A percentile compares a stretch with the other conserved stretches of the same genome.
Conservation (phyloP, 1,140 invertebrate species). For the Cylas formicarius region DNA sequence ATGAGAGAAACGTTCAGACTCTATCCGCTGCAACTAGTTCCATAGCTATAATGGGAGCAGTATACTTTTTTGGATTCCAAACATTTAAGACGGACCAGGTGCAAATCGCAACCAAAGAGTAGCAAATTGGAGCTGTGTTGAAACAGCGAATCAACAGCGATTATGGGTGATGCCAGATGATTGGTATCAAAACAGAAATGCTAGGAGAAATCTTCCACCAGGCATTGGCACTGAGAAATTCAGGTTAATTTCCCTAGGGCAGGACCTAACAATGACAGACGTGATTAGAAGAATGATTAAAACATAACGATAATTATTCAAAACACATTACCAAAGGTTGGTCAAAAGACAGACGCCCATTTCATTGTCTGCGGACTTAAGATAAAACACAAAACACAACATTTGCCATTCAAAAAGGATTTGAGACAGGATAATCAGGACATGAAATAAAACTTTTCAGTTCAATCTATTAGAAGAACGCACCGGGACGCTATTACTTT, state of each 20-base stretch:
- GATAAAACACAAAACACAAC: too few species aligned
- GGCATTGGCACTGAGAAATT: conserved; percentile 19
- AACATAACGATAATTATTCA: conserved; percentile 16
- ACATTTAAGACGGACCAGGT: conserved; percentile 10
- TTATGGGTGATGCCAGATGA: conserved; percentile 23
- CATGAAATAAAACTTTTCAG: too few species aligned
- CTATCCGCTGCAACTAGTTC: conserved; percentile 18
- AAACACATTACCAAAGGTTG: too few species aligned
- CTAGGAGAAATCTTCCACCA: conserved; percentile 17
- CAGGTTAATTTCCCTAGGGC: conserved; percentile 13
- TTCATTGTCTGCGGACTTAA: too few species aligned
- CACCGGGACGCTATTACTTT: too few species aligned
- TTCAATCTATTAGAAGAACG: too few species aligned
- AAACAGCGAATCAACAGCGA: not conserved
- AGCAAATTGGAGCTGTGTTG: conserved; percentile 22
- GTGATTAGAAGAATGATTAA: conserved; percentile 16
- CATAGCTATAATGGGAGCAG: conserved; percentile 18
- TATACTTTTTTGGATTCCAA: conserved; percentile 17
- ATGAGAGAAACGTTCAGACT: conserved; percentile 12
- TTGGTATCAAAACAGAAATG: conserved; percentile 22
- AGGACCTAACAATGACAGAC: conserved; percentile 7
- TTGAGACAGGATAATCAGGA: too few species aligned
- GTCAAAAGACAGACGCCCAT: too few species aligned
- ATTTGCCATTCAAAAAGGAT: too few species aligned
- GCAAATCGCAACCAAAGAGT: conserved; percentile 4